These are phyloP conservation scores for Cheirogaleus medius DNA, from an alignment of 2,113 vertebrate species.

Conservation along the genomic window DNA sequence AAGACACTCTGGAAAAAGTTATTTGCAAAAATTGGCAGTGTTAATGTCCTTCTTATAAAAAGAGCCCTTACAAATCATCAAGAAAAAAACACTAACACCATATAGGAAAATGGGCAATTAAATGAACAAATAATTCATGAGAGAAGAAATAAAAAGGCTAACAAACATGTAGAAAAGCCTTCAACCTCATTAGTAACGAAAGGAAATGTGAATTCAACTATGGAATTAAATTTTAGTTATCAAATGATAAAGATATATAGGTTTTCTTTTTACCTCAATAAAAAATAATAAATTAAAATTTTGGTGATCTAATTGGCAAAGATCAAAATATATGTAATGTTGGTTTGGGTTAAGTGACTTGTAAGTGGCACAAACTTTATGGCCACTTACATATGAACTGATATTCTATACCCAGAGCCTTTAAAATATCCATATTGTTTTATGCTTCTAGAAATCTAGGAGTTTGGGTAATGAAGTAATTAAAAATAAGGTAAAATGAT, in stretches of 20 bases:
- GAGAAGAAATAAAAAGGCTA: background rate
- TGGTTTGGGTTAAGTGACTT: background rate
- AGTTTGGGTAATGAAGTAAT: background rate
- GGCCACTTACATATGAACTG: background rate
- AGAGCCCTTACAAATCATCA: background rate
- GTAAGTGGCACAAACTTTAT: background rate
- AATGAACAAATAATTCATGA: slow-evolving; percentile 2
- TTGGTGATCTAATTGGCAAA: slow-evolving; percentile 17
- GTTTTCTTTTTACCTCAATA: no score
- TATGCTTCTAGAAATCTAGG: background rate
- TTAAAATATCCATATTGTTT: background rate
- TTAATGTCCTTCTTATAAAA: background rate
- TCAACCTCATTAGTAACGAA: background rate
- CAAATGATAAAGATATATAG: no score
- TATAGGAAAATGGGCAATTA: background rate
- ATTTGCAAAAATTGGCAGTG: background rate
- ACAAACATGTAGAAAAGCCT: background rate
- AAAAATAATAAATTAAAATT: background rate
- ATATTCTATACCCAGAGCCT: background rate
- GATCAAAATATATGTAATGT: slow-evolving; percentile 4
- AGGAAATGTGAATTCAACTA: background rate
- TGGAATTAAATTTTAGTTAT: background rate
- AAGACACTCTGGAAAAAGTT: background rate
- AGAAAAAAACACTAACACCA: background rate
- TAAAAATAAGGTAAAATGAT: background rate